These are phyloP conservation scores for Rhyacophila evoluta DNA, from an alignment of 2,888 invertebrate species.

Conservation along the genomic window DNA sequence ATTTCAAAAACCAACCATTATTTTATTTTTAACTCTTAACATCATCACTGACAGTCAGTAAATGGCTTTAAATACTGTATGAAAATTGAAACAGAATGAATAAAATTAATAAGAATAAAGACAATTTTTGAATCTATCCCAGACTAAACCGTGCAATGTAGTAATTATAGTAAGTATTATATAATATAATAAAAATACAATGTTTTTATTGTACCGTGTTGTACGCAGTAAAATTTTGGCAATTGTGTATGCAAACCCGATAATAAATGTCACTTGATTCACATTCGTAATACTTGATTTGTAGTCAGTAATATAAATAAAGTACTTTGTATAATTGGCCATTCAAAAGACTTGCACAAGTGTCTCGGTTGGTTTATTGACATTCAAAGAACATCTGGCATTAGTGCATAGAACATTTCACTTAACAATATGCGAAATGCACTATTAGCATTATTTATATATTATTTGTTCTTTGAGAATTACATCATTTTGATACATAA, in stretches of 20 bases:
- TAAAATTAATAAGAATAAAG: no score
- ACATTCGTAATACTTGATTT: not conserved
- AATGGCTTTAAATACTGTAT: no score
- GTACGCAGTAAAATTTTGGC: not conserved
- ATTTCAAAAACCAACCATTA: no score
- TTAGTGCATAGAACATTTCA: not conserved
- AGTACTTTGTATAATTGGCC: not conserved
- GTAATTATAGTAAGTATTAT: not conserved
- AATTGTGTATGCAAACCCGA: not conserved
- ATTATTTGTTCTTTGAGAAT: not conserved
- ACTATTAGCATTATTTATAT: not conserved
- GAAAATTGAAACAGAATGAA: no score
- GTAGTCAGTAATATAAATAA: not conserved
- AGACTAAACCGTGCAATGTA: no score
- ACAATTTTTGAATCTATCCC: no score
- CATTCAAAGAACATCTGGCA: not conserved
- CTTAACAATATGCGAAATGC: not conserved
- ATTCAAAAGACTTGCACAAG: not conserved
- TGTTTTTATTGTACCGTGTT: not conserved
- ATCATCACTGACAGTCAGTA: no score
- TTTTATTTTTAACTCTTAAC: no score
- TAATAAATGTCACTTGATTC: not conserved
- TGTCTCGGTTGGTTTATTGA: not conserved
- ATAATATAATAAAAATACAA: not conserved
- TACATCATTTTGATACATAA: not conserved